These are phyloP conservation scores for Centropristis striata DNA, from an alignment of 2,113 vertebrate genomes.

Conservation along the genomic window DNA sequence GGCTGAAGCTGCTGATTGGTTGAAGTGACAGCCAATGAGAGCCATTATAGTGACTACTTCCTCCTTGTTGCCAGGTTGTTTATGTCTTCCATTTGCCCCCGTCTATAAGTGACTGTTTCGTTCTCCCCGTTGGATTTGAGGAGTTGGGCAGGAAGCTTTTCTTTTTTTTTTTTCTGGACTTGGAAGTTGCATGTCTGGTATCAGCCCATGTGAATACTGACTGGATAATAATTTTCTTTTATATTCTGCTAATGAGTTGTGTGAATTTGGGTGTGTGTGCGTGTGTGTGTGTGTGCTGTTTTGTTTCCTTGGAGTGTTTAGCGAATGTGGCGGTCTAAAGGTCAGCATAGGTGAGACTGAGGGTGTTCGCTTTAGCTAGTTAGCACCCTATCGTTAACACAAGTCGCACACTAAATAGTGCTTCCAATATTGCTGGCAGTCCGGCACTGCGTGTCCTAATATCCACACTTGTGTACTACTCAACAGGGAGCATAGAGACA, in stretches of 20 bases:
- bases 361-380: constrained; percentile 31
- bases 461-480: constrained; percentile 10
- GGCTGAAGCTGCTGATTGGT: constrained; percentile 54
- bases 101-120: constrained; percentile 34
- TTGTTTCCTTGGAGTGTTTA: constrained; percentile 6
- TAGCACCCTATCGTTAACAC: constrained; percentile 29
- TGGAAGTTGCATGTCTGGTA: constrained; percentile 69
- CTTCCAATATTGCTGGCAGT: constrained; percentile 66
- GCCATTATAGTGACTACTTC: constrained; percentile 57
- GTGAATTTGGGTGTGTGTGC: constrained; percentile 17
- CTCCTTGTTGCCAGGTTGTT: constrained; percentile 72
- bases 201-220: constrained; percentile 61
- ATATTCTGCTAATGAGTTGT: constrained; percentile 37
- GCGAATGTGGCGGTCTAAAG: constrained; percentile 3
- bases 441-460: constrained; percentile 11
- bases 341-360: constrained; percentile 24
- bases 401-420: constrained; percentile 52
- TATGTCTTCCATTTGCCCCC: constrained; percentile 80
- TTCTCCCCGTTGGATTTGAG: constrained; percentile 30
- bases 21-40: constrained; percentile 57
- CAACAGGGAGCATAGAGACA: neutral
- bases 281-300: constrained; percentile 17
- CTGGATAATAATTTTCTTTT: constrained; percentile 54
- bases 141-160: constrained; percentile 28
- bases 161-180: constrained; percentile 27